Evolutionary conservation across 2,888 invertebrate species (phyloP), one percentile per base, ranked within the genome.

Genomic region (Monopis laevigella): DNA sequence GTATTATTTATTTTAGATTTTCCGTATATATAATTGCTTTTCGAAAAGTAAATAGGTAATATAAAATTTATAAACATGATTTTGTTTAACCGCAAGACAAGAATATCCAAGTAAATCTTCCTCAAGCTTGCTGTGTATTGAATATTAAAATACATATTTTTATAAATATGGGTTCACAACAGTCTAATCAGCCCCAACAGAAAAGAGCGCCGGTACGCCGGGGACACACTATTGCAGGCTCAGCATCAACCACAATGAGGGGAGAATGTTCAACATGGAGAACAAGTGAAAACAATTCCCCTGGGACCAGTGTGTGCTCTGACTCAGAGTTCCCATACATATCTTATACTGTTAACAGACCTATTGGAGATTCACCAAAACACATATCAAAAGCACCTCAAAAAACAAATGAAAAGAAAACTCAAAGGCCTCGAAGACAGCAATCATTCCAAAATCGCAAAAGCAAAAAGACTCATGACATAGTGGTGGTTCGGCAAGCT

Each of bases 321-420:
- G 93, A 93, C 61, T 90, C 92, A 0, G 95, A 95, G 62, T 72
- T 95, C 41, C 95, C 95, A 0, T 95, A 95, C 63, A 92, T 95
- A 53, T 94, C 94, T 0, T 95, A 96, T 52, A 94, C 94, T 0
- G 90, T 91, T 0, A 93, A 92, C 59, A 81, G 93, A 43, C 93
- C 94, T 7, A 95, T 95, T 40, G 93, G 93, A 55, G 94, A 94
- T 71, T 93, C 93, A 0, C 93, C 93, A 1, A 93, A 93, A 63
- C 81, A 89, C 46, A 85, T 88, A 1, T 85, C 86, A 14, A 88
- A 64, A 45, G 5, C 27, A 21, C 6, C 14, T 13, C 29, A 35
- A 14, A 10, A 10, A 8, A 13, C n/a, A 7, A 43, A 48, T 0
- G 65, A 62, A 8, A 52, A 41, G 6, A 70, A 72, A 48, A 26